A percentile compares a stretch with the other conserved stretches of the same genome.
Conservation (phyloP, 2,113 vertebrate species). For the Plotosus lineatus region DNA sequence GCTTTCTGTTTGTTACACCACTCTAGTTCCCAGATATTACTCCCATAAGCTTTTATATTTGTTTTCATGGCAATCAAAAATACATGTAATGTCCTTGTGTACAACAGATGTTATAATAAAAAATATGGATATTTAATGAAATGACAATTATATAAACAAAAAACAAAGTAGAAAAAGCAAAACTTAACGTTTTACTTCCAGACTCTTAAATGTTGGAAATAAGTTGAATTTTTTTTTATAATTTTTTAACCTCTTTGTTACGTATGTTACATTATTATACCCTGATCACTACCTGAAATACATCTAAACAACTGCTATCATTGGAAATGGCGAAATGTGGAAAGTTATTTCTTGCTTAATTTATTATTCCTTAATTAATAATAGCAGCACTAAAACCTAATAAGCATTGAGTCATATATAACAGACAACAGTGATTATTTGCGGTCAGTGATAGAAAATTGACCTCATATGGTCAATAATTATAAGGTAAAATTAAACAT, state of each 20-base stretch:
- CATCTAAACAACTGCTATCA: no score
- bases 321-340: not conserved
- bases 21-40: no score
- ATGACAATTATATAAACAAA: no score
- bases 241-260: no score
- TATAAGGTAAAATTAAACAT: not conserved
- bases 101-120: not conserved
- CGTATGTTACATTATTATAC: no score
- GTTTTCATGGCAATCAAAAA: not conserved
- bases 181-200: not conserved
- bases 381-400: no score
- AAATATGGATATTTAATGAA: no score
- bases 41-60: not conserved
- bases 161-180: no score
- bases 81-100: not conserved
- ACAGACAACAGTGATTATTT: not conserved
- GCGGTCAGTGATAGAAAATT: not conserved
- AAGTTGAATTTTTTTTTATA: not conserved
- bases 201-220: not conserved
- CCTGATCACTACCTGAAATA: no score
- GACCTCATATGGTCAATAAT: no score
- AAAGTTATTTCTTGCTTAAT: not conserved
- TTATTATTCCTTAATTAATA: not conserved
- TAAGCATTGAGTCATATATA: not conserved
- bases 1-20: no score